These are phyloP conservation scores for Oenanthe oenanthe DNA, from an alignment of 2,113 vertebrate species.

Conservation along the genomic window DNA sequence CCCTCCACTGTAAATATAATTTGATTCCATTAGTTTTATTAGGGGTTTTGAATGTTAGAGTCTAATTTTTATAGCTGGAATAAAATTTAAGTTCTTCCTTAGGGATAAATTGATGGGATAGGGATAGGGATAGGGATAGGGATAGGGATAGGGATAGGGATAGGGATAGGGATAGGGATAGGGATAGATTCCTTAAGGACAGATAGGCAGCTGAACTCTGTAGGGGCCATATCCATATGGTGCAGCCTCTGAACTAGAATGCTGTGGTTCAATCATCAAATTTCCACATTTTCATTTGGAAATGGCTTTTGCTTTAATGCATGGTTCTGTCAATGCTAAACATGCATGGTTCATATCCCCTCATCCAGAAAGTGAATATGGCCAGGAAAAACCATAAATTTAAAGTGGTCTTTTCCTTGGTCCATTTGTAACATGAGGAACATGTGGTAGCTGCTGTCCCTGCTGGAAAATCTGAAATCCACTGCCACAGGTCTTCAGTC, in stretches of 20 bases:
- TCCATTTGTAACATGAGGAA: not conserved
- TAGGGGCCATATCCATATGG: not conserved
- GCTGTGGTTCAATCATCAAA: not conserved
- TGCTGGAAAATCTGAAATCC: not conserved
- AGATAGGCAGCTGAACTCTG: not conserved
- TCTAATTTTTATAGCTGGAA: not conserved
- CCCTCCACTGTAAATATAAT: not conserved
- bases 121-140: too few relatives aligned
- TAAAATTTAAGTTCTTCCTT: not conserved
- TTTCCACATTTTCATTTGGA: not conserved
- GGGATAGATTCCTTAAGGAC: not conserved
- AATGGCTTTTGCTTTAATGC: not conserved
- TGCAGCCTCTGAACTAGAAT: not conserved
- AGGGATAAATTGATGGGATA: not conserved
- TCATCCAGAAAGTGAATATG: not conserved
- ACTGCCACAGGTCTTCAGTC: rapidly evolving
- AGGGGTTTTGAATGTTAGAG: not conserved
- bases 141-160: too few relatives aligned
- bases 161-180: too few relatives aligned
- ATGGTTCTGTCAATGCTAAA: not conserved
- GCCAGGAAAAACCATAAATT: not conserved
- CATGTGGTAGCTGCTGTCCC: not conserved
- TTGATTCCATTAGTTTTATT: not conserved
- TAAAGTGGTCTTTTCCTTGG: not conserved
- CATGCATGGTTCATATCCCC: not conserved